phyloP scores from a whole-genome alignment of 2,888 invertebrate genomes.

The Lydus trimaculatus region DNA sequence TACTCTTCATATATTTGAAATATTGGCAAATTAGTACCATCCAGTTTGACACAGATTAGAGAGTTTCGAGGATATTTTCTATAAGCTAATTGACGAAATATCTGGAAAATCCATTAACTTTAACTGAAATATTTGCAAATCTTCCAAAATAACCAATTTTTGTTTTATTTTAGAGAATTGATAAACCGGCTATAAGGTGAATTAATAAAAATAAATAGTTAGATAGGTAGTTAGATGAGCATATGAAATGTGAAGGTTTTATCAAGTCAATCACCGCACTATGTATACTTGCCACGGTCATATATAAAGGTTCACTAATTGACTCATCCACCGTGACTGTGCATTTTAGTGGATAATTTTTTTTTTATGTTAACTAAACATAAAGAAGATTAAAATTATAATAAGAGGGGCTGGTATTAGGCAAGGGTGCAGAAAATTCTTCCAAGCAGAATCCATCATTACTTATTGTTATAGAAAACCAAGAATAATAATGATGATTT shows the following conservation, averaged over 20 bases:
- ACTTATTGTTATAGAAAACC: background rate
- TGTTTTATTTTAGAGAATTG: background rate
- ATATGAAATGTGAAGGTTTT: background rate
- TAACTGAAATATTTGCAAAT: no score
- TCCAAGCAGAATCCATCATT: background rate
- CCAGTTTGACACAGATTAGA: no score
- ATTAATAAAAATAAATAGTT: background rate
- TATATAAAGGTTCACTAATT: background rate
- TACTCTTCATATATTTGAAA: background rate
- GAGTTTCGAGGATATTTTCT: no score
- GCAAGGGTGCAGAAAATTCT: background rate
- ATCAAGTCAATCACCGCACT: background rate
- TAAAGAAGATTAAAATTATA: background rate
- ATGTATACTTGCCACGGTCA: background rate
- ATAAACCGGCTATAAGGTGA: background rate
- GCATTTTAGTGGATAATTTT: background rate
- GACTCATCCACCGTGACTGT: conserved; percentile 4
- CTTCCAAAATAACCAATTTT: no score
- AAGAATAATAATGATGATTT: background rate
- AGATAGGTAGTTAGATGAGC: background rate
- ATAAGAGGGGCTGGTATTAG: background rate
- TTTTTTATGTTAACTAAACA: background rate
- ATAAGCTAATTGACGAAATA: no score
- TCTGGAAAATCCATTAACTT: no score
- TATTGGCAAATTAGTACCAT: no score